Evolutionary conservation across 2,888 invertebrate genomes (phyloP), one percentile per base, ranked within the genome.

Genomic region (Frankliniella intonsa): DNA sequence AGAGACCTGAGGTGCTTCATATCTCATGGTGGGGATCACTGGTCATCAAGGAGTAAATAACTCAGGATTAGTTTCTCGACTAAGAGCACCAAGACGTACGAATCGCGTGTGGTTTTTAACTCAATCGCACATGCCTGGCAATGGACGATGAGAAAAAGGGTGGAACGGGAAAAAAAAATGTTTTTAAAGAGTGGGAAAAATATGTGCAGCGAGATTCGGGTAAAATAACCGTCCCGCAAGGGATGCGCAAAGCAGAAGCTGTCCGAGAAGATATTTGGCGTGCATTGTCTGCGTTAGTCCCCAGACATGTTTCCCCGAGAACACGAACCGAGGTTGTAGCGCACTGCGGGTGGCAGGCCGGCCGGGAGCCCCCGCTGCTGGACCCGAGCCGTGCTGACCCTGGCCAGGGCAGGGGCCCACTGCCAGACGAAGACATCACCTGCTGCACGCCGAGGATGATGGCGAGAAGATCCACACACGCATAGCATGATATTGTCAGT

Each of bases 301-400:
- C 25, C 69, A 76, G 69, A 76, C 69, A 25, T 76, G 69, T 76
- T 76, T 76, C 69, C 69, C 69, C 69, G 69, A 76, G 69, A 76
- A n/a, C n/a, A 22, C 12, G 69, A 12, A 22, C 69, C 11, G 69
- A 76, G 69, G 69, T 25, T 76, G 69, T 76, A 25, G 69, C 69
- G 69, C 69, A 12, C 69, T 25, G 69, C 69, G 12, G 69, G 69
- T 22, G 69, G 69, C 25, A 12, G 25, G 10, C 69, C 14, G 62
- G 62, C 8, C 69, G 19, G 38, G 38, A 5, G 22, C 69, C 69
- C 22, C 25, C 25, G 69, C 69, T 8, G 69, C 69, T 2, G 69
- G 69, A 25, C 25, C 69, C 69, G 55, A 19, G 38, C 38, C 2
- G 38, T 38, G 38, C 38, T 38, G 38, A 3, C 5, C 17, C 7